Conservation (phyloP, 2,888 invertebrate genomes). For the Rotaria socialis region DNA sequence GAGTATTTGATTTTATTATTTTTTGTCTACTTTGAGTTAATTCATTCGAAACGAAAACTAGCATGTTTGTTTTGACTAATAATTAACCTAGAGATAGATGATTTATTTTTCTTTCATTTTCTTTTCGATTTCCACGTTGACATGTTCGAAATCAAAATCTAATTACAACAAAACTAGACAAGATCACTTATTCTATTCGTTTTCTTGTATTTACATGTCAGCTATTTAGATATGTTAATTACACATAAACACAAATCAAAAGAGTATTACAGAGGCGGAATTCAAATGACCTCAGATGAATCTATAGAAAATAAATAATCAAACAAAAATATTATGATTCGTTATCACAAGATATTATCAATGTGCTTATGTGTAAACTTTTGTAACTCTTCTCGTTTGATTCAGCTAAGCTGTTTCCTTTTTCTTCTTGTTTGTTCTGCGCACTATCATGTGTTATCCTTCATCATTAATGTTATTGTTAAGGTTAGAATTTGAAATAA, state of each 20-base stretch:
- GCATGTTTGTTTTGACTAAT: too few relatives aligned
- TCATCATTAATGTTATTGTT: not conserved
- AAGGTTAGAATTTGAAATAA: not conserved
- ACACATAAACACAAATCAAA: not conserved
- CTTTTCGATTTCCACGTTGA: not conserved
- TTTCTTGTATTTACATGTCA: not conserved
- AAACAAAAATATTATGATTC: not conserved
- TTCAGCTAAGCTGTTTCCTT: not conserved
- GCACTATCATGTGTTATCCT: not conserved
- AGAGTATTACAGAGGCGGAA: constrained; percentile 3
- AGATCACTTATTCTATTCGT: not conserved
- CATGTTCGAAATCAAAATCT: not conserved
- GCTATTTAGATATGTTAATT: not conserved
- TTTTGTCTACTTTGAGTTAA: too few relatives aligned
- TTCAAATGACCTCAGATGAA: not conserved
- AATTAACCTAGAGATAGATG: too few relatives aligned
- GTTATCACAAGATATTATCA: not conserved
- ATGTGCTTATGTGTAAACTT: not conserved
- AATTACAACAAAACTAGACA: not conserved
- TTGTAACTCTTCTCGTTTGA: not conserved
- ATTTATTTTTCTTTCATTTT: too few relatives aligned
- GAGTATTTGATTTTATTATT: not conserved
- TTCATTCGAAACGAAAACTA: too few relatives aligned
- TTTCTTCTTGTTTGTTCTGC: not conserved
- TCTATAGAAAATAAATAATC: not conserved